Percentiles rank a stretch among this genome's conserved stretches.
Evolutionary conservation across 2,888 invertebrate genomes (phyloP).

Genomic region (Hermodice carunculata): DNA sequence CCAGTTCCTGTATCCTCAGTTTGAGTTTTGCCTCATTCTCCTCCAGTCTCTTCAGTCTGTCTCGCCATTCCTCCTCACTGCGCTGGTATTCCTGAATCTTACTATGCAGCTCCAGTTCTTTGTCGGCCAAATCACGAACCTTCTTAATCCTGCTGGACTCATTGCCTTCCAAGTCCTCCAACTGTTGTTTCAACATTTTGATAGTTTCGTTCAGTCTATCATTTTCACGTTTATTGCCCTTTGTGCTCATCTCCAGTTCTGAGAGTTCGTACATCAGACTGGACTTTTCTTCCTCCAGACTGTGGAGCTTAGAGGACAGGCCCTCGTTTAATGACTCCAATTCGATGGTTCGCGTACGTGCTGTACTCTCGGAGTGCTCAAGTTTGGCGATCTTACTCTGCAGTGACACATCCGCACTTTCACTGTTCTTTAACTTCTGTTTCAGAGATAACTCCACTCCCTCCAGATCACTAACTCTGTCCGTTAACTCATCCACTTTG

Average conservation of each 20-base stretch:
- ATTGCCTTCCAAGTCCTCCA: slow-evolving; percentile 52
- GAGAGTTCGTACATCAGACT: slow-evolving; percentile 40
- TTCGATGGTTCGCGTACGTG: slow-evolving; percentile 15
- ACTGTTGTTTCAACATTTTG: slow-evolving; percentile 48
- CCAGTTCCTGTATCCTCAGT: slow-evolving; percentile 8
- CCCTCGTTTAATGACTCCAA: slow-evolving; percentile 31
- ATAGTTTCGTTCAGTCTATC: slow-evolving; percentile 44
- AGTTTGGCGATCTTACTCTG: slow-evolving; percentile 21
- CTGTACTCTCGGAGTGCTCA: slow-evolving; percentile 23
- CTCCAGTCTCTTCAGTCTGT: slow-evolving; percentile 3
- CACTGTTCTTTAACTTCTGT: slow-evolving; percentile 28
- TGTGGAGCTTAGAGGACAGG: slow-evolving; percentile 43
- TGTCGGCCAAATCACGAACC: not conserved
- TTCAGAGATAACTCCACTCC: slow-evolving; percentile 28
- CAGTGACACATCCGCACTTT: slow-evolving; percentile 25
- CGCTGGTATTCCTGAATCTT: slow-evolving; percentile 3
- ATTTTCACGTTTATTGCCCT: slow-evolving; percentile 6
- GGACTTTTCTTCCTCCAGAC: slow-evolving; percentile 56
- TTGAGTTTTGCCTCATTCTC: slow-evolving; percentile 11
- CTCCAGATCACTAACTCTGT: slow-evolving; percentile 28
- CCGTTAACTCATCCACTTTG: slow-evolving; percentile 22
- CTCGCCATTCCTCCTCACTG: not conserved
- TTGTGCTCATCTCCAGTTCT: slow-evolving; percentile 17
- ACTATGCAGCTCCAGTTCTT: not conserved
- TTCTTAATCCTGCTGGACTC: slow-evolving; percentile 33